Conservation (phyloP, 1,140 invertebrate species). For the Euglossa dilemma region DNA sequence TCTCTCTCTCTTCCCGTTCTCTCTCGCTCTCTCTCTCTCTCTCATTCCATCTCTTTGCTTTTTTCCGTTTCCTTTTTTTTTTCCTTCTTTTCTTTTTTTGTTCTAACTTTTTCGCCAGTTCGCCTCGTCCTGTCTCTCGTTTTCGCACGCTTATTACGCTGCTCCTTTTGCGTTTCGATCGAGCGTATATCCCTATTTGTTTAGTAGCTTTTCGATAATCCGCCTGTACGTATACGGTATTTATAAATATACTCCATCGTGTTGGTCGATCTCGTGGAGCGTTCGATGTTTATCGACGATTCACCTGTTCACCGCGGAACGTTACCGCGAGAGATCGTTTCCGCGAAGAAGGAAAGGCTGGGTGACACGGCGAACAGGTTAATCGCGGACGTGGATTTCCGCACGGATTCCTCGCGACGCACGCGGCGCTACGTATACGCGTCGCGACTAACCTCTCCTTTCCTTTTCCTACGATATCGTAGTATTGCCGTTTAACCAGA, state of each 20-base stretch:
- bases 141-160: slow-evolving; percentile 26
- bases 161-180: background rate
- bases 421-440: background rate
- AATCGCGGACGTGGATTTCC: background rate
- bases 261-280: background rate
- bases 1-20: background rate
- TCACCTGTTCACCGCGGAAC: background rate
- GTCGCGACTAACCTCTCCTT: too few species aligned
- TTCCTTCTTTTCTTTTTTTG: background rate
- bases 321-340: background rate
- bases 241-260: background rate
- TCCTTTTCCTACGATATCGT: background rate
- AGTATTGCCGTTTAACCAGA: background rate
- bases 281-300: background rate
- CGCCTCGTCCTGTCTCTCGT: slow-evolving; percentile 14
- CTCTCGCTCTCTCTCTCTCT: background rate
- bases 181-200: background rate
- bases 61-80: background rate
- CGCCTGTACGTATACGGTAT: background rate
- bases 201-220: slow-evolving; percentile 10
- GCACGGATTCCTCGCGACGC: background rate
- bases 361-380: background rate
- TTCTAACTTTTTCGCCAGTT: background rate
- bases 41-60: background rate
- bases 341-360: background rate